Evolutionary conservation across 2,888 invertebrate species (phyloP).

Genomic region (Tiphia femorata): DNA sequence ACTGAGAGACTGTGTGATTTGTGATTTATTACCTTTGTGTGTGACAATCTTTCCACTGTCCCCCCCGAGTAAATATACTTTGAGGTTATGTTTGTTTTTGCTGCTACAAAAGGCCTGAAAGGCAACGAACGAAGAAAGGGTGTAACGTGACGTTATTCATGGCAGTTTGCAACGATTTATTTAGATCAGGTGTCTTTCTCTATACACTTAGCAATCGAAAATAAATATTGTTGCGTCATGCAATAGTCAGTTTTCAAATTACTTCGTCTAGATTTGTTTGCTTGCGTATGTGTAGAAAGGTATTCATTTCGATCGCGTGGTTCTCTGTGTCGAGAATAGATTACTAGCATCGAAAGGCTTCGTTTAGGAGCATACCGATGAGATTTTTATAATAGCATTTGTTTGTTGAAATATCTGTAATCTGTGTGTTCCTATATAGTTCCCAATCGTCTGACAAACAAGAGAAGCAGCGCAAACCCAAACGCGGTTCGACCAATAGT

Average conservation of each 20-base stretch:
- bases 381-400: too few relatives aligned
- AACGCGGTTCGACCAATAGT: constrained; percentile 58
- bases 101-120: constrained; percentile 39
- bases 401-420: too few relatives aligned
- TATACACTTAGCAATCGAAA: background rate
- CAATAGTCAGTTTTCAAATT: too few relatives aligned
- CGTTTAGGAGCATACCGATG: too few relatives aligned
- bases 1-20: too few relatives aligned
- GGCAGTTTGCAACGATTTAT: constrained; percentile 19
- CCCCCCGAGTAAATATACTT: constrained; percentile 15
- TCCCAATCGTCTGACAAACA: constrained; percentile 70
- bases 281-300: too few relatives aligned
- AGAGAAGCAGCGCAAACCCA: constrained; percentile 62
- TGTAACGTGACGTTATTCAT: constrained; percentile 42
- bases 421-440: constrained; percentile 48
- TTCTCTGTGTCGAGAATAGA: too few relatives aligned
- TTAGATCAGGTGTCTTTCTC: background rate
- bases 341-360: too few relatives aligned
- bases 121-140: constrained; percentile 45
- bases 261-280: background rate
- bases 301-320: too few relatives aligned
- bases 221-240: too few relatives aligned
- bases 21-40: too few relatives aligned
- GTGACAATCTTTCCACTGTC: too few relatives aligned
- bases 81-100: constrained; percentile 56